Conservation (phyloP, 1,140 invertebrate species). For the Onthophagus taurus region DNA sequence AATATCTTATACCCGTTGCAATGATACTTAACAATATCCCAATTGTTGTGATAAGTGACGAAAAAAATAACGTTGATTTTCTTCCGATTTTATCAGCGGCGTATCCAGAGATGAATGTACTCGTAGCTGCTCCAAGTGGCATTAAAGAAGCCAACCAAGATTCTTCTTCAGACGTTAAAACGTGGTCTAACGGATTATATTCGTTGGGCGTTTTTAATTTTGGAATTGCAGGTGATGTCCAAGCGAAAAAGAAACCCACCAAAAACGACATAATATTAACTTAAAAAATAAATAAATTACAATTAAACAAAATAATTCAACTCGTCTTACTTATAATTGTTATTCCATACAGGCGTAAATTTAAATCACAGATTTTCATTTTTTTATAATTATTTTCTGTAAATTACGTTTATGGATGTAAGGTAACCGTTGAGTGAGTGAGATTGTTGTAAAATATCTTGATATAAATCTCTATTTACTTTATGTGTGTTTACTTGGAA, state of each 20-base stretch:
- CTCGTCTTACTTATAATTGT: too few species aligned
- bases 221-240: conserved; percentile 59
- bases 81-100: conserved; percentile 53
- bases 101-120: conserved; percentile 49
- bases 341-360: too few species aligned
- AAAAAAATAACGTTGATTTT: conserved; percentile 35
- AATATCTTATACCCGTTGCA: conserved; percentile 32
- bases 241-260: conserved; percentile 55
- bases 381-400: too few species aligned
- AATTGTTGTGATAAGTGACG: conserved; percentile 33
- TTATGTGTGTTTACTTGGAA: too few species aligned
- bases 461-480: too few species aligned
- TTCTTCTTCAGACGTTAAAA: conserved; percentile 41
- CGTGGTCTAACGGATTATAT: conserved; percentile 40
- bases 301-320: background rate
- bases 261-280: conserved; percentile 55
- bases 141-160: conserved; percentile 77
- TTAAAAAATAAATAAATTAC: conserved; percentile 34
- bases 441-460: too few species aligned
- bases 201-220: conserved; percentile 38
- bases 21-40: conserved; percentile 36
- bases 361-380: too few species aligned
- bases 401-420: too few species aligned
- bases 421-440: too few species aligned
- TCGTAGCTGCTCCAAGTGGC: conserved; percentile 67